A percentile compares a stretch with the other conserved stretches of the same genome.
Evolutionary conservation across 1,140 invertebrate species (phyloP).

Genomic region (Zaprionus africanus): DNA sequence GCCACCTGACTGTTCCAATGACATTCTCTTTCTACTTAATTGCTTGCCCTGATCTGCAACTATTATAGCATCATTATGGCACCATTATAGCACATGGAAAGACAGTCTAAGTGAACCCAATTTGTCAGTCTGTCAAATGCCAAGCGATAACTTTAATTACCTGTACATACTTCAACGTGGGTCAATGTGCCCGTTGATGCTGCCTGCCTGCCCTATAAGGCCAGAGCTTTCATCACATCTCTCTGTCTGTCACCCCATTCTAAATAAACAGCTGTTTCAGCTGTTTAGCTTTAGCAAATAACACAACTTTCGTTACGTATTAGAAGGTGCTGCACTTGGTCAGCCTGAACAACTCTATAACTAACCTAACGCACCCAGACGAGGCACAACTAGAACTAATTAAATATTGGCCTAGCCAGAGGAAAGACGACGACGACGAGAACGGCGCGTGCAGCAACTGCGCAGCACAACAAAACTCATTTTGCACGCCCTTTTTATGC

Average conservation of each 20-base stretch:
- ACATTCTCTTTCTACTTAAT: conserved; percentile 49
- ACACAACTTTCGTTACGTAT: conserved; percentile 1
- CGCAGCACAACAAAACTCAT: conserved; percentile 29
- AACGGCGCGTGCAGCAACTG: conserved; percentile 21
- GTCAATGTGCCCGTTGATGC: conserved; percentile 50
- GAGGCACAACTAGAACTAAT: conserved; percentile 22
- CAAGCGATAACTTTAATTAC: conserved; percentile 35
- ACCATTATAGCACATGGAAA: conserved; percentile 34
- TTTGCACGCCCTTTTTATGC: conserved; percentile 51
- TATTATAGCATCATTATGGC: conserved; percentile 52
- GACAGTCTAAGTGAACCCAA: conserved; percentile 35
- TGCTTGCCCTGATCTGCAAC: conserved; percentile 47
- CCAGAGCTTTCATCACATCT: too few relatives aligned
- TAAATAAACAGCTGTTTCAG: conserved; percentile 13
- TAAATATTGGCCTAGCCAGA: conserved; percentile 48
- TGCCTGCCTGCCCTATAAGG: conserved; percentile 3
- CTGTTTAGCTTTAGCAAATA: conserved; percentile 42
- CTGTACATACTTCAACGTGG: conserved; percentile 20
- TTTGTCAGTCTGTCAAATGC: conserved; percentile 51
- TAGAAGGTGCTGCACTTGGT: too few relatives aligned
- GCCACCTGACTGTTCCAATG: conserved; percentile 9
- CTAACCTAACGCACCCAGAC: conserved; percentile 46
- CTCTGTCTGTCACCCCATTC: background rate
- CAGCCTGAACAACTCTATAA: conserved; percentile 5
- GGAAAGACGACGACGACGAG: conserved; percentile 15